Evolutionary conservation across 2,888 invertebrate genomes (phyloP).

Genomic region (Drosophila limbata): DNA sequence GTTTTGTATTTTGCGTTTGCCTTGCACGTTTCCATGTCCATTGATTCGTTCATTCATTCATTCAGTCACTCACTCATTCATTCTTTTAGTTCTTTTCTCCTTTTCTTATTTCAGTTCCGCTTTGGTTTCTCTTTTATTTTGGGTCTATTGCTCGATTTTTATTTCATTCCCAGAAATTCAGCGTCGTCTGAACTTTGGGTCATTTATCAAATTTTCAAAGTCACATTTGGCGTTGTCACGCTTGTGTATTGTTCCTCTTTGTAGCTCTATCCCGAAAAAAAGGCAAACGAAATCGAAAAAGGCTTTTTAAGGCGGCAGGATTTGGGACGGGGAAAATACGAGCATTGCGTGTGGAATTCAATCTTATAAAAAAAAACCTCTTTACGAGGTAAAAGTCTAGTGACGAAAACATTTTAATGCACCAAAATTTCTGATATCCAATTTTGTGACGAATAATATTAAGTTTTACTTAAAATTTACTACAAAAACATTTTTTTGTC

Average conservation of each 20-base stretch:
- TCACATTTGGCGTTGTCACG: slow-evolving; percentile 83
- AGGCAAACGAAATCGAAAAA: slow-evolving; percentile 55
- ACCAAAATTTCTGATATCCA: too few relatives aligned
- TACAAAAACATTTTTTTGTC: too few relatives aligned
- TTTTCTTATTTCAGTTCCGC: slow-evolving; percentile 61
- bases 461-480: too few relatives aligned
- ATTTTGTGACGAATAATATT: too few relatives aligned
- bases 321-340: slow-evolving; percentile 4
- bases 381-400: too few relatives aligned
- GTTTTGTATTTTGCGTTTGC: slow-evolving; percentile 44
- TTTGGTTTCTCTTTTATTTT: slow-evolving; percentile 17
- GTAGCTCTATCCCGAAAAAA: slow-evolving; percentile 13
- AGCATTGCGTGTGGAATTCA: slow-evolving; percentile 66
- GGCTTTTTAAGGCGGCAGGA: slow-evolving; percentile 44
- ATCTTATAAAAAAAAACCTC: too few relatives aligned
- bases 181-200: slow-evolving; percentile 67
- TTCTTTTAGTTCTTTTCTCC: slow-evolving; percentile 26
- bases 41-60: slow-evolving; percentile 40
- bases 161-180: slow-evolving; percentile 62
- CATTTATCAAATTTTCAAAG: slow-evolving; percentile 84
- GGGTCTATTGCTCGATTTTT: slow-evolving; percentile 52
- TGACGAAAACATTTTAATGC: too few relatives aligned
- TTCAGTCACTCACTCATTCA: slow-evolving; percentile 52
- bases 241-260: slow-evolving; percentile 59
- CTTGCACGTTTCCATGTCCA: slow-evolving; percentile 58